Base-by-base conservation (phyloP, 2,888 invertebrate species). In the Microctonus brassicae region DNA sequence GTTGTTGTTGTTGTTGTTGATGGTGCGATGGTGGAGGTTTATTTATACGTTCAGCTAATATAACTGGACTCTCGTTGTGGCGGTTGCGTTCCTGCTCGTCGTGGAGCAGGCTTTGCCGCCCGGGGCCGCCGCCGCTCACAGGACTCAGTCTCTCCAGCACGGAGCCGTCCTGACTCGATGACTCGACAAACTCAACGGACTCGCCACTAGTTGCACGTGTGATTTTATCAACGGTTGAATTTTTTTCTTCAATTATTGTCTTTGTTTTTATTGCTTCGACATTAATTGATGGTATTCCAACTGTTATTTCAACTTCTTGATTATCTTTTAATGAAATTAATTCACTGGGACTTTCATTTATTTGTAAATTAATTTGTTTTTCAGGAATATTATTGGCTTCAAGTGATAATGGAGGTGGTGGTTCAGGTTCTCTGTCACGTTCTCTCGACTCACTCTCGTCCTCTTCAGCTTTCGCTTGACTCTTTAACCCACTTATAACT, bases 91-190 rank as follows among this genome's bases (percentile, higher is more conserved):
- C 86, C 84, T 89, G 84, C 79, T 86, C 86, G 81, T 84, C 83
- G 80, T 82, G 83, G 79, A 84, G 83, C 84, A 85, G 85, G 83
- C 80, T 81, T 75, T 81, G 83, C 84, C 85, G 83, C 81, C 85
- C 84, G 79, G 82, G 83, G 80, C 83, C 83, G 80, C 83, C 82
- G 63, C 47, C 63, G 79, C 85, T 84, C 84, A 85, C 77, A 78
- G 88, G 83, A 85, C 87, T 84, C 87, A 89, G 84, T 84, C 87
- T 87, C 84, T 86, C 87, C 86, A 87, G 86, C 84, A 86, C 86
- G 86, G 84, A 80, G 86, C 85, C 80, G 81, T 84, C 82, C 78
- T 82, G 82, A 82, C 81, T 82, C 73, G 81, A 80, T 72, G 80
- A 80, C 80, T 83, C 83, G 77, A 83, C 79, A 78, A 84, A 79